Evolutionary conservation across 2,888 invertebrate species (phyloP), one percentile per base, ranked within the genome.

Genomic region (Stenodema calcarata): DNA sequence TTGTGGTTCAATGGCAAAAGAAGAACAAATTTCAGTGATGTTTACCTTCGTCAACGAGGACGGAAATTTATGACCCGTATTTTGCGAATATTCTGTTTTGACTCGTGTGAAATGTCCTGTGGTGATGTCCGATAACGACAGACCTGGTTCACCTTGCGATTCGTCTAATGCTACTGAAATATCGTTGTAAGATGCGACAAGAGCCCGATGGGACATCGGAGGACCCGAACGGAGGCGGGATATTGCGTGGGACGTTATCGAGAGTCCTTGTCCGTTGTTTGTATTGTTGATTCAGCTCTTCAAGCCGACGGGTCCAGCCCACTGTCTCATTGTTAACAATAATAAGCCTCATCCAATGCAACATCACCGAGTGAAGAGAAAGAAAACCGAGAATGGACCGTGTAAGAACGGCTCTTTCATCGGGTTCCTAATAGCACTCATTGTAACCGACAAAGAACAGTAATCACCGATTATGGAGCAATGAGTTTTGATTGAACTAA

Each of bases 221-320:
- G 27, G 23, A 62, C 9, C 62, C 27, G 27, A 23, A 62, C 62
- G 62, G 62, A 62, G 62, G 62, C 62, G 62, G 62, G 23, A 62
- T n/a, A 62, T 6, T 9, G 73, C 35, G 73, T 73, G 35, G 73
- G 73, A 30, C 41, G 73, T 35, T 73, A 41, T 73, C 35, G n/a
- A 73, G 73, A 73, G 73, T n/a, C 73, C 73, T 73, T 73, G 73
- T 41, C 41, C 73, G 73, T 73, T 44, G 78, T 69, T 69, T 35
- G 62, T 23, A 69, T 82, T 62, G 82, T 82, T 82, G 82, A 82
- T 82, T 82, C 82, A 82, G 82, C 69, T 82, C 82, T 82, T 82
- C 69, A 82, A 69, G 11, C 80, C 54, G 47, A 80, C 78, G 44
- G 27, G 18, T 9, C 9, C 62, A 18, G 23, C 62, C 62, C 62